Conservation (phyloP, 1,140 invertebrate genomes). For the Ceratina australensis region DNA sequence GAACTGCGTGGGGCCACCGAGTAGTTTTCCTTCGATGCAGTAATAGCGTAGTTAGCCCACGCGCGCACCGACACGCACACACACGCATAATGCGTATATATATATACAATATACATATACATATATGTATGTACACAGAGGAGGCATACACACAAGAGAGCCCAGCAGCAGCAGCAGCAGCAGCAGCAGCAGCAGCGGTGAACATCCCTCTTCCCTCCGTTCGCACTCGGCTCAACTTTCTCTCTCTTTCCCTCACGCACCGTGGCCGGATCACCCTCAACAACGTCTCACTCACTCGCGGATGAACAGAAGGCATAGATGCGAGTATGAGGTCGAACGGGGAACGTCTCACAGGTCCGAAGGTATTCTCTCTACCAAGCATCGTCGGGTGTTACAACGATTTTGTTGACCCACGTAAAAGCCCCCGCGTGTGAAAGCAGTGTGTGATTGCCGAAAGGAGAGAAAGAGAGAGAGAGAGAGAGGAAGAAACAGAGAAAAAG, state of each 20-base stretch:
- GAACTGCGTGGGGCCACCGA: conserved; percentile 1
- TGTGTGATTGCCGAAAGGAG: neutral
- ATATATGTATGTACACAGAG: too few species aligned
- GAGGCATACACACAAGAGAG: too few species aligned
- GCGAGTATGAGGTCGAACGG: neutral
- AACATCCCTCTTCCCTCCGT: neutral
- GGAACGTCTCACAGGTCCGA: too few species aligned
- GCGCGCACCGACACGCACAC: neutral
- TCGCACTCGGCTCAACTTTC: neutral
- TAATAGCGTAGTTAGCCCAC: conserved; percentile 8
- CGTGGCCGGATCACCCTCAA: neutral
- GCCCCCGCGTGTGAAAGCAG: neutral
- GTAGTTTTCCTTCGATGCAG: conserved; percentile 40
- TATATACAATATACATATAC: too few species aligned
- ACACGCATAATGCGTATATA: neutral
- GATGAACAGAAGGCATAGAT: neutral
- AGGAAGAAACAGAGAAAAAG: conserved; percentile 28
- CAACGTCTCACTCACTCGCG: conserved; percentile 4
- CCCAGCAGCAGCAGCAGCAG: too few species aligned
- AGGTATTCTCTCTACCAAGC: too few species aligned
- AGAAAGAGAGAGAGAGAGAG: too few species aligned
- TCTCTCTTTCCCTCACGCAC: neutral
- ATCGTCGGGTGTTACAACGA: too few species aligned
- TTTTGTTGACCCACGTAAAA: conserved; percentile 16
- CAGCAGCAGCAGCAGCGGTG: too few species aligned